phyloP scores from a whole-genome alignment of 2,888 invertebrate genomes.

The Tipula unca region DNA sequence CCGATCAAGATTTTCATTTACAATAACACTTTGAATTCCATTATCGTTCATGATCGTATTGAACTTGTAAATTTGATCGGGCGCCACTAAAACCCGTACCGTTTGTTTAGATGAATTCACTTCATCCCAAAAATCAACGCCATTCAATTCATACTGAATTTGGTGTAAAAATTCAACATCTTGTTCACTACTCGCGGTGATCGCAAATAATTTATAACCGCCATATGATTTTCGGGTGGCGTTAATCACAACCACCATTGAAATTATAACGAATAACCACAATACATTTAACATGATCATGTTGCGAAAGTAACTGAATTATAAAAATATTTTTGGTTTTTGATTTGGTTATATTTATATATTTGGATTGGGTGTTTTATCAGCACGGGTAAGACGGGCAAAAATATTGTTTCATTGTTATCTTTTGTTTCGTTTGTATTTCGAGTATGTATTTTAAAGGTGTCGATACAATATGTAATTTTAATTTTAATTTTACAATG shows the following conservation, averaged over 20 bases:
- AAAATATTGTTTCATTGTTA: not conserved
- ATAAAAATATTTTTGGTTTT: not conserved
- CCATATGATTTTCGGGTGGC: not conserved
- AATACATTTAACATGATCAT: not conserved
- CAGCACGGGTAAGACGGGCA: not conserved
- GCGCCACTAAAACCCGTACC: not conserved
- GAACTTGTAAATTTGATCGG: not conserved
- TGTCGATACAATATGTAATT: not conserved
- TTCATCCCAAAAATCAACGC: not conserved
- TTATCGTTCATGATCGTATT: not conserved
- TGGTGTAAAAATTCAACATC: not conserved
- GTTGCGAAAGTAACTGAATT: not conserved
- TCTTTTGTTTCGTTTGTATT: not conserved
- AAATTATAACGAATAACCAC: not conserved
- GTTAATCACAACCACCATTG: not conserved
- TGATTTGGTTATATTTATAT: not conserved
- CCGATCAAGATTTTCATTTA: not conserved
- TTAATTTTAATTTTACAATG: not conserved
- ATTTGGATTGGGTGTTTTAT: not conserved
- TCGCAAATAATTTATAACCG: slow-evolving; percentile 15
- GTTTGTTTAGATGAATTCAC: not conserved
- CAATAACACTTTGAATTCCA: not conserved
- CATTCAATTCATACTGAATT: not conserved
- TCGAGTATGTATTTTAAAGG: not conserved
- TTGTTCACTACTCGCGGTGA: not conserved